Evolutionary conservation across 2,888 invertebrate genomes (phyloP).

Genomic region (Sphaerophoria taeniata): DNA sequence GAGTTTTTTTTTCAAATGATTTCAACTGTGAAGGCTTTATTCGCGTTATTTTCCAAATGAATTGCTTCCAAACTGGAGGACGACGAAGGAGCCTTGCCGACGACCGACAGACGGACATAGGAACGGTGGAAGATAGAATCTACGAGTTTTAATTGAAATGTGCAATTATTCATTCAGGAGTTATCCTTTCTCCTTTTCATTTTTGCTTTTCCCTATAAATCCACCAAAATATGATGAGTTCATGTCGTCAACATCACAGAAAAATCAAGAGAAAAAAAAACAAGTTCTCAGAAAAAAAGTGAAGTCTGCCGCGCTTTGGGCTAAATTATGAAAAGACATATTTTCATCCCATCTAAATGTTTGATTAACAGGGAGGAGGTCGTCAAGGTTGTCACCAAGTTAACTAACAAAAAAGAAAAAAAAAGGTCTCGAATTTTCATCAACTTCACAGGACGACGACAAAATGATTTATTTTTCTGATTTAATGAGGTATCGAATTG

Average conservation of each 20-base stretch:
- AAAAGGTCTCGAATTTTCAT: slow-evolving; percentile 4
- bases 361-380: neutral
- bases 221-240: slow-evolving; percentile 42
- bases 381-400: slow-evolving; percentile 20
- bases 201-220: neutral
- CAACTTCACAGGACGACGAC: neutral
- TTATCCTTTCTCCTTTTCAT: slow-evolving; percentile 41
- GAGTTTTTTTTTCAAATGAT: slow-evolving; percentile 56
- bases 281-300: slow-evolving; percentile 9
- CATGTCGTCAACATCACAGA: slow-evolving; percentile 29
- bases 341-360: slow-evolving; percentile 29
- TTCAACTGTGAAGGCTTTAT: slow-evolving; percentile 70
- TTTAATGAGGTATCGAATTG: slow-evolving; percentile 23
- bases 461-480: slow-evolving; percentile 15
- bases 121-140: slow-evolving; percentile 41
- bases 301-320: slow-evolving; percentile 41
- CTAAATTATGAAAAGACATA: slow-evolving; percentile 55
- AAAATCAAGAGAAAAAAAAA: neutral
- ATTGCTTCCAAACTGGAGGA: slow-evolving; percentile 33
- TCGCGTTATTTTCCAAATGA: slow-evolving; percentile 72
- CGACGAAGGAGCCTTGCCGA: slow-evolving; percentile 13
- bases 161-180: slow-evolving; percentile 72
- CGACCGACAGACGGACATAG: slow-evolving; percentile 19
- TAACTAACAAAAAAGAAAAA: neutral
- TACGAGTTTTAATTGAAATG: slow-evolving; percentile 70